Evolutionary conservation across 1,140 invertebrate species (phyloP), one percentile per base, ranked within the genome.

Genomic region (Tetraneura akinire): DNA sequence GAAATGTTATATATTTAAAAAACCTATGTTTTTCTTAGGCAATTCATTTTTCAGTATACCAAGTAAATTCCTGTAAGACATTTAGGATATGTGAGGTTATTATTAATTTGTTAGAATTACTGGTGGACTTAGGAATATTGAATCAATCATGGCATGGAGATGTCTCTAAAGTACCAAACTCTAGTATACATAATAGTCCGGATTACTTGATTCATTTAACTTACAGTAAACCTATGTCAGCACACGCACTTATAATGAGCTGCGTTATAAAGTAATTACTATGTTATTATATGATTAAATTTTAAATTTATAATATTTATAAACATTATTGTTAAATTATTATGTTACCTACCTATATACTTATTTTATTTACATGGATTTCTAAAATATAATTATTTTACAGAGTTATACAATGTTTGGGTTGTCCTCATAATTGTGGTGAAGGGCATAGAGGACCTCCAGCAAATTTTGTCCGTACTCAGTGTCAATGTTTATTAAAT

Each of bases 371-470:
- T 37, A 37, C 8, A 37, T 80, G n/a, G 0, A 18, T 14, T 64
- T 23, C 45, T 42, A 18, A 42, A 80, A 42, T 80, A 0, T 26
- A 68, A 23, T 23, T 62, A 80, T 81, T 80, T 84, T 86, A 23
- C 83, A 94, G 94, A 83, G 90, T 97, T n/a, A 88, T 95, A 80
- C 92, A 91, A 82, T 93, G 96, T 83, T 86, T 99, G 6, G 98
- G 98, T 4, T 99, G 98, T 86, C 93, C 93, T 1, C 93, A 98
- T 84, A 94, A 93, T 6, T 97, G 95, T 86, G 90, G 89, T 26
- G 95, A 92, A 86, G 93, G 91, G 23, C 91, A 90, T 84, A 89
- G 95, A n/a, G 94, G 94, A 16, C 92, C 93, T 1, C 94, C 94
- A 62, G 94, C 94, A 0, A 95, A 97, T 85, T 95, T 95, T 82